Percentiles rank a stretch among this genome's conserved stretches.
phyloP scores from a whole-genome alignment of 2,888 invertebrate genomes.

The Epinotia brunnichana region DNA sequence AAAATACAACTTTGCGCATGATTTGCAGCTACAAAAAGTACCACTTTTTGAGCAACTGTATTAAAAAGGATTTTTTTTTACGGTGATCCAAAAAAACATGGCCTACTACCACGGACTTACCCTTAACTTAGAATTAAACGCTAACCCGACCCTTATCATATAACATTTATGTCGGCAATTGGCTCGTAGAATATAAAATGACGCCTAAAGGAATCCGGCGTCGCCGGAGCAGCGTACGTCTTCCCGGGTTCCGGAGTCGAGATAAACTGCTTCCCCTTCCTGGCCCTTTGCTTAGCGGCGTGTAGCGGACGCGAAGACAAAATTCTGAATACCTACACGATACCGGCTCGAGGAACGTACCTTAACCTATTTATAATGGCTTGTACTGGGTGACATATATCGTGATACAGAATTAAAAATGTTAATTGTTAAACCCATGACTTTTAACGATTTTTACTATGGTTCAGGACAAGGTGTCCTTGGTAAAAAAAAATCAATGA shows the following conservation, averaged over 20 bases:
- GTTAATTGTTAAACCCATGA: too few relatives aligned
- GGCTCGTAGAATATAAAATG: constrained; percentile 61
- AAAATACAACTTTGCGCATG: too few relatives aligned
- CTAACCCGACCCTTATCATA: constrained; percentile 5
- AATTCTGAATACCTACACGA: constrained; percentile 60
- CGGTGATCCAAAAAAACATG: not conserved
- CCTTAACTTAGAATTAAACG: not conserved
- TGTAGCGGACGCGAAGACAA: constrained; percentile 76
- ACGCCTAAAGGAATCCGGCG: constrained; percentile 70
- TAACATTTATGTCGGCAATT: constrained; percentile 37
- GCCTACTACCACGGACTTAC: not conserved
- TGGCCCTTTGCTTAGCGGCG: constrained; percentile 79
- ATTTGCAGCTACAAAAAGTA: too few relatives aligned
- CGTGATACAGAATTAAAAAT: too few relatives aligned
- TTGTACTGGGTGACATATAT: not conserved
- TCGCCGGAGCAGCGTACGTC: constrained; percentile 73
- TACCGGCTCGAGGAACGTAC: not conserved
- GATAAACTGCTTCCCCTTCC: constrained; percentile 83
- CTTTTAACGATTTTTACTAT: too few relatives aligned
- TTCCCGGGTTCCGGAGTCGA: constrained; percentile 80
- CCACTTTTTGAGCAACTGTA: too few relatives aligned
- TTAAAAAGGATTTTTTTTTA: not conserved
- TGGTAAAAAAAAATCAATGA: too few relatives aligned
- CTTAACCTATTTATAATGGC: not conserved
- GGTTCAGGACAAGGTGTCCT: too few relatives aligned